Conservation (phyloP, 2,113 vertebrate species). For the Scomber scombrus region DNA sequence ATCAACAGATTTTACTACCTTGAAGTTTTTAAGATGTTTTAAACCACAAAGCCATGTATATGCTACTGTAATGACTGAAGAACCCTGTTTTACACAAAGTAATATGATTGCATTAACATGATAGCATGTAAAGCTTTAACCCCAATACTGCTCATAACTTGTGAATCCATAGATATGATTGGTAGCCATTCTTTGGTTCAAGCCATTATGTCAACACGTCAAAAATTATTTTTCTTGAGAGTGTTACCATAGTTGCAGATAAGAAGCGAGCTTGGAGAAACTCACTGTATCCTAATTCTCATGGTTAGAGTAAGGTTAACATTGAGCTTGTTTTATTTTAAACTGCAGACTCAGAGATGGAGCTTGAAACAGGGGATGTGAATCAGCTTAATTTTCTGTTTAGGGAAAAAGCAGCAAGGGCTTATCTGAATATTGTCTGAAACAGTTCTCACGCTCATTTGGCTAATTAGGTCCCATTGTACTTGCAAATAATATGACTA, state of each 20-base stretch:
- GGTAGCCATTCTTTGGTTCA: too few relatives aligned
- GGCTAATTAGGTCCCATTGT: constrained; percentile 49
- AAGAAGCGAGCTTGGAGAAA: background rate
- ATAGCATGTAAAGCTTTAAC: too few relatives aligned
- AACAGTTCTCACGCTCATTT: constrained; percentile 38
- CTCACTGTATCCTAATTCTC: constrained; percentile 4
- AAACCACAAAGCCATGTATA: background rate
- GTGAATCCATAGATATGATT: too few relatives aligned
- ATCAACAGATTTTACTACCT: background rate
- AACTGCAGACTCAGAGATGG: background rate
- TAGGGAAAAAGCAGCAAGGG: constrained; percentile 1
- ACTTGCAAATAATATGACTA: constrained; percentile 50
- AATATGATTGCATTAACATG: too few relatives aligned
- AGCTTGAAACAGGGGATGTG: constrained; percentile 11
- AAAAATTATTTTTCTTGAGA: background rate
- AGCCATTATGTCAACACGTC: too few relatives aligned
- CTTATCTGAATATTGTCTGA: constrained; percentile 19
- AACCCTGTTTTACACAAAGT: background rate
- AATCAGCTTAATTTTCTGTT: constrained; percentile 43
- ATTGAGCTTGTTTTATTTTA: constrained; percentile 35
- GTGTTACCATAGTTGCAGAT: background rate
- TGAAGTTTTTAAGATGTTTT: background rate
- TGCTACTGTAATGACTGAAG: background rate
- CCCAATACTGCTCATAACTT: too few relatives aligned
- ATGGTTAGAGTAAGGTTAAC: constrained; percentile 3